Conservation (phyloP, 2,797 vertebrate species). For the Nyctibius grandis region DNA sequence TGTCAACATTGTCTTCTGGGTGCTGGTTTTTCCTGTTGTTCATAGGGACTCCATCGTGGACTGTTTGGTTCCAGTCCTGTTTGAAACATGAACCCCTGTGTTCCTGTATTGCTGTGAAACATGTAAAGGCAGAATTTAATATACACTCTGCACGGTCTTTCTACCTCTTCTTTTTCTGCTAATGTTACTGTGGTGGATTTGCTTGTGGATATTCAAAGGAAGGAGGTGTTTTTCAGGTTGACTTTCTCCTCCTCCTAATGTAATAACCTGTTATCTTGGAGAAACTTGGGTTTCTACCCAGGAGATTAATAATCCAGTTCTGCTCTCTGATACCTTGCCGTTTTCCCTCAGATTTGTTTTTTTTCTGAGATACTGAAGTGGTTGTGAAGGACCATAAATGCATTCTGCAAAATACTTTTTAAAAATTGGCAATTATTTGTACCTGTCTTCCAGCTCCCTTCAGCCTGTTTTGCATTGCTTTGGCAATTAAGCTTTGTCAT, state of each 20-base stretch:
- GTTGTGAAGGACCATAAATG: neutral
- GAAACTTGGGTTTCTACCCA: neutral
- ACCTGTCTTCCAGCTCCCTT: neutral
- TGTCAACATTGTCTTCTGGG: neutral
- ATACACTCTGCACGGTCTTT: neutral
- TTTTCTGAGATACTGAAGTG: neutral
- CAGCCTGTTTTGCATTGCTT: neutral
- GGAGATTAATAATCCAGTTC: neutral
- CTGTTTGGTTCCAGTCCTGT: neutral
- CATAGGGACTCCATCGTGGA: neutral
- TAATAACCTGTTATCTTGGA: neutral
- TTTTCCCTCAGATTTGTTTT: neutral
- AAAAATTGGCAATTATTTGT: neutral
- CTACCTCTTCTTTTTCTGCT: neutral
- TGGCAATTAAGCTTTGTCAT: neutral
- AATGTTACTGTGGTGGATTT: neutral
- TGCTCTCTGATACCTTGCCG: neutral
- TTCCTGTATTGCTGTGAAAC: neutral
- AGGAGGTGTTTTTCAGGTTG: neutral
- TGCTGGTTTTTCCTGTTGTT: neutral
- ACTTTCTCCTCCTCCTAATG: neutral
- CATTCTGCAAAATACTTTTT: neutral
- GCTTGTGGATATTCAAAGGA: neutral
- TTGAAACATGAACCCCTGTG: neutral
- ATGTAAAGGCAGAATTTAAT: neutral